Base-by-base conservation (phyloP, 2,113 vertebrate genomes). In the Albula goreensis region DNA sequence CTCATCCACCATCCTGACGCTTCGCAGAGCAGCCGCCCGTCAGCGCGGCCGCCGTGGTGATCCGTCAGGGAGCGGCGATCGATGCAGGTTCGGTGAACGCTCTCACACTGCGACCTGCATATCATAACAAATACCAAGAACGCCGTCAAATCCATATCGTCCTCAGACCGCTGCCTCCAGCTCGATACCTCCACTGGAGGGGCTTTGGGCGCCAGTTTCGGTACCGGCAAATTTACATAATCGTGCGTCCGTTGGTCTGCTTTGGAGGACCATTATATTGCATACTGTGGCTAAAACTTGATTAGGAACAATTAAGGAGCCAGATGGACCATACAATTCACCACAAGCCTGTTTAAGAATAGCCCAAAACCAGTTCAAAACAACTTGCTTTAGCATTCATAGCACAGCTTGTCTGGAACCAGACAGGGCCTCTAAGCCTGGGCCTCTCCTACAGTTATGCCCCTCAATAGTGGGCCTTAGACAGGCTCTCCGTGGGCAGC, bases 41-140 rank as follows among this genome's bases (percentile, higher is more conserved):
- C 94, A 90, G 87, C 78, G 87, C 8, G 82, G 90, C 90, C 52
- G 83, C 90, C 89, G 82, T 41, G 19, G 90, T 86, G 91, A 94
- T 95, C 91, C 92, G 93, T 95, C 93, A 94, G 90, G 63, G 83
- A 6, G n/a, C 57, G 90, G 3, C 80, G 91, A 94, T 95, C 93
- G 84, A 94, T 94, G 93, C 1, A n/a, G 87, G 89, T 91, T 87
- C 89, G 92, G 86, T 83, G 84, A 90, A 89, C 91, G 88, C 79
- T 82, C 88, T 91, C 78, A 91, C 85, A 85, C 81, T 80, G 83
- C 81, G 91, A 91, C 92, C 87, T 6, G 88, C 89, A 89, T 82
- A 86, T 89, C 87, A 85, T 86, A 83, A 88, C 83, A 89, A 87
- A 86, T 89, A 87, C 83, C 86, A 19, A 19, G 17, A 66, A 81